Conservation (phyloP, 1,140 invertebrate species). For the Listronotus oregonensis region DNA sequence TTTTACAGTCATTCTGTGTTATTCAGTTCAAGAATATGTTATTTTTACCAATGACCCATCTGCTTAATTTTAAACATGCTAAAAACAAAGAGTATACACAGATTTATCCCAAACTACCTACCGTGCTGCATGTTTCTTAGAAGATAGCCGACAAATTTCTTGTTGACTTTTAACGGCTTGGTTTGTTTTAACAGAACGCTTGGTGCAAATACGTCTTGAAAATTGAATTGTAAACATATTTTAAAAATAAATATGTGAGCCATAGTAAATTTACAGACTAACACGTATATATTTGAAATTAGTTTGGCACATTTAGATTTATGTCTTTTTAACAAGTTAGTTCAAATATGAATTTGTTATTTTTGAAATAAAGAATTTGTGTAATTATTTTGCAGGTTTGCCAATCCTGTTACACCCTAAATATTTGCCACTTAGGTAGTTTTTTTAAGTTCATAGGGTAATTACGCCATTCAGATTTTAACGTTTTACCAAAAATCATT, state of each 20-base stretch:
- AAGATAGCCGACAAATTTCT: conserved; percentile 21
- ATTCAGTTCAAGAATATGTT: background rate
- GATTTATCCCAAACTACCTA: conserved; percentile 8
- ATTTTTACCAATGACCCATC: conserved; percentile 8
- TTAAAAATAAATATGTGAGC: conserved; percentile 29
- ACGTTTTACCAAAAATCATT: too few relatives aligned
- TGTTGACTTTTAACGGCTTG: conserved; percentile 29
- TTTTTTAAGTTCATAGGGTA: too few relatives aligned
- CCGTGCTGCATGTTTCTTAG: conserved; percentile 13
- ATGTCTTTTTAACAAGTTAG: conserved; percentile 24
- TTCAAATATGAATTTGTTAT: background rate
- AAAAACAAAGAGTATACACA: conserved; percentile 22
- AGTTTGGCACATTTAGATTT: conserved; percentile 24
- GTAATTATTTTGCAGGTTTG: too few relatives aligned
- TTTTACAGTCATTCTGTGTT: too few relatives aligned
- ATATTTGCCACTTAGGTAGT: too few relatives aligned
- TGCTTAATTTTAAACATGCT: conserved; percentile 10
- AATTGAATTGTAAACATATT: conserved; percentile 29
- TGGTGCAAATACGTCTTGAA: conserved; percentile 29
- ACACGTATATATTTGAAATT: conserved; percentile 26
- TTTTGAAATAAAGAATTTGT: too few relatives aligned
- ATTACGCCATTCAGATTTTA: too few relatives aligned
- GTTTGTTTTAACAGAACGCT: conserved; percentile 32
- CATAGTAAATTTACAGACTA: conserved; percentile 27
- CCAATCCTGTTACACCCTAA: too few relatives aligned